Evolutionary conservation across 2,113 vertebrate genomes (phyloP).

Genomic region (Tichodroma muraria): DNA sequence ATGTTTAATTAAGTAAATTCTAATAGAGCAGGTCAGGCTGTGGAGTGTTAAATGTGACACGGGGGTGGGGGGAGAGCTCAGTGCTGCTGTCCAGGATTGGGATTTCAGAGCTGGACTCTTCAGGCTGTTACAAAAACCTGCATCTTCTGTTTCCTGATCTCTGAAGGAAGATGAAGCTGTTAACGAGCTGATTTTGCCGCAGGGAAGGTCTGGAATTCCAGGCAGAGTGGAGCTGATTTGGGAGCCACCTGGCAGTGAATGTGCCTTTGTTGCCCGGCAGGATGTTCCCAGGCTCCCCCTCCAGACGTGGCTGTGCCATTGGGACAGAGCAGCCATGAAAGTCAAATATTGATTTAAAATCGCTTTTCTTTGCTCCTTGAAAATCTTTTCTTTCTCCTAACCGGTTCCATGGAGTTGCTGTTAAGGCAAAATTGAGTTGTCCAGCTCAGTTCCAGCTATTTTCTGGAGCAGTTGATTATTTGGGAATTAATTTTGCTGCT

Average conservation of each 20-base stretch:
- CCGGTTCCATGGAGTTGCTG: background rate
- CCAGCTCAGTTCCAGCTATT: background rate
- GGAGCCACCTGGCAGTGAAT: background rate
- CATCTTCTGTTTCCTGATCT: background rate
- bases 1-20: too few species aligned
- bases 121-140: background rate
- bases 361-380: background rate
- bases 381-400: background rate
- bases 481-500: background rate
- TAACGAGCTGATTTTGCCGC: background rate
- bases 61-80: fast-evolving
- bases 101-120: background rate
- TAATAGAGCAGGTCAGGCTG: background rate
- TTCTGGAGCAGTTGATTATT: background rate
- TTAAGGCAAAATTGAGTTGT: background rate
- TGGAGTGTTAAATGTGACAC: background rate
- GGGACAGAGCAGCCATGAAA: background rate
- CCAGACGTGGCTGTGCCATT: background rate
- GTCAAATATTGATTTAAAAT: background rate
- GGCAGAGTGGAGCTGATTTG: background rate
- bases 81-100: background rate
- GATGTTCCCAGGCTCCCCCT: background rate
- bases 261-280: background rate
- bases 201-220: background rate
- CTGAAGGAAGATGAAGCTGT: background rate